phyloP scores from a whole-genome alignment of 2,888 invertebrate genomes.

The Spisula solida region DNA sequence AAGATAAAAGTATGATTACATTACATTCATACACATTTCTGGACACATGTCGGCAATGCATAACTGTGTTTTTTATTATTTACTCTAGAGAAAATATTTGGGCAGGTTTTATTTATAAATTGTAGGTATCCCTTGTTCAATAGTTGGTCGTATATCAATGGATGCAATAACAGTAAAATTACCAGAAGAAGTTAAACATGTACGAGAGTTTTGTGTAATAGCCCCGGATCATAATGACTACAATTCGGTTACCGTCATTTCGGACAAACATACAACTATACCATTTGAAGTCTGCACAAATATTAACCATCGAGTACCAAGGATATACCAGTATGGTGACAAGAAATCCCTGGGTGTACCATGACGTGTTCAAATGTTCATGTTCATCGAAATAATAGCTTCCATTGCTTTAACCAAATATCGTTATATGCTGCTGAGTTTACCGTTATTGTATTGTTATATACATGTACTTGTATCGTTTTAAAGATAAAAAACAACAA shows the following conservation, averaged over 20 bases:
- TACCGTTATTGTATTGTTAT: too few species aligned
- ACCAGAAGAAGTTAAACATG: conserved; percentile 56
- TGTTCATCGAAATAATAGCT: background rate
- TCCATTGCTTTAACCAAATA: background rate
- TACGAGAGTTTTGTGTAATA: conserved; percentile 68
- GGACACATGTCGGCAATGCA: too few species aligned
- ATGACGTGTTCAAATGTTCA: background rate
- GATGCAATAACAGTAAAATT: conserved; percentile 75
- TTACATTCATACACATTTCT: too few species aligned
- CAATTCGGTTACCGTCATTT: conserved; percentile 70
- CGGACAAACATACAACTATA: conserved; percentile 68
- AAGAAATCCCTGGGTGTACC: background rate
- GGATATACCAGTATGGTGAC: conserved; percentile 60
- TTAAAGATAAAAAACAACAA: too few species aligned
- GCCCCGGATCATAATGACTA: conserved; percentile 63
- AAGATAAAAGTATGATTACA: too few species aligned
- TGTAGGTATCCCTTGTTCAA: conserved; percentile 66
- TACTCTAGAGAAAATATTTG: too few species aligned
- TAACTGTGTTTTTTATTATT: too few species aligned
- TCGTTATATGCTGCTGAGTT: too few species aligned
- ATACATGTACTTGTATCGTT: too few species aligned
- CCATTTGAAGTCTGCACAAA: conserved; percentile 76
- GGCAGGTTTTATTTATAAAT: background rate
- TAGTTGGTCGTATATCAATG: conserved; percentile 78
- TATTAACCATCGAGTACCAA: conserved; percentile 68